These are phyloP conservation scores for Bergia puertoricense DNA, from an alignment of 92 coral and sea anemone genomes.

Conservation along the genomic window DNA sequence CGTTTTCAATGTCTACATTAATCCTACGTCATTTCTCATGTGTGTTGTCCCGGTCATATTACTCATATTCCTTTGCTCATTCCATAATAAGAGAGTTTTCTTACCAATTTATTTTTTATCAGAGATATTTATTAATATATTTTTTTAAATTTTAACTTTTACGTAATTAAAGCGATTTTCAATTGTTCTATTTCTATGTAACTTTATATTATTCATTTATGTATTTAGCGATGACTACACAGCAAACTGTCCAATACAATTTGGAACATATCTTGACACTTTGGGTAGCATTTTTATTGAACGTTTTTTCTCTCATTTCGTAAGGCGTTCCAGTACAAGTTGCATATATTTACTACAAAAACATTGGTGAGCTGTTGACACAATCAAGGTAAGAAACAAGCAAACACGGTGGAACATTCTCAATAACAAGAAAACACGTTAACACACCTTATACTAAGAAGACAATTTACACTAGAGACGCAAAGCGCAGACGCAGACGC, in stretches of 20 bases:
- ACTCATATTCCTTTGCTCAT: no score
- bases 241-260: not conserved
- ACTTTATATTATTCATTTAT: not conserved
- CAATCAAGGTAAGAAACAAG: not conserved
- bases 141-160: no score
- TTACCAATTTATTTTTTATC: no score
- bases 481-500: not conserved
- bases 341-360: constrained; percentile 56
- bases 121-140: no score
- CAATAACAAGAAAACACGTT: not conserved
- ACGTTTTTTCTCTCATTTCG: not conserved
- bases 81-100: no score
- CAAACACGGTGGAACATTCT: not conserved
- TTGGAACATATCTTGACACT: not conserved
- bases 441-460: not conserved
- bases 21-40: no score
- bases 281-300: not conserved
- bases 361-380: constrained; percentile 65
- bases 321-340: constrained; percentile 46
- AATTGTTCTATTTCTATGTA: not conserved
- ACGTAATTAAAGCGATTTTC: no score
- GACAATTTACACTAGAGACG: not conserved
- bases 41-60: no score
- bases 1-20: no score
- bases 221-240: not conserved